Evolutionary conservation across 2,113 vertebrate genomes (phyloP), one percentile per base, ranked within the genome.

Genomic region (Tichodroma muraria): DNA sequence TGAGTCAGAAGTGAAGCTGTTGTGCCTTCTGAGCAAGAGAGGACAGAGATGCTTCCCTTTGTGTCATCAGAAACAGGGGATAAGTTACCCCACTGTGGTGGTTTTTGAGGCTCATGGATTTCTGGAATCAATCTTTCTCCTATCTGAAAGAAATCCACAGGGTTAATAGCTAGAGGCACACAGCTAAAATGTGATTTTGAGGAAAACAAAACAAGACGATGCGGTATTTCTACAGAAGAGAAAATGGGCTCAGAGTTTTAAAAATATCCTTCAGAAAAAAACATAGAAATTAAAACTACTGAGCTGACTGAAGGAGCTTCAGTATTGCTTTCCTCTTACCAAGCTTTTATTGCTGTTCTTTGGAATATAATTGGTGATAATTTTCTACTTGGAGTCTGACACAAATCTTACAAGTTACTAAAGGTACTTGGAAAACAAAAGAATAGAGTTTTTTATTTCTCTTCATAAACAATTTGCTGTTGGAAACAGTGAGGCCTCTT

Each of bases 261-360:
- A 94, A 81, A 72, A 77, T 53, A 56, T 25, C 37, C n/a, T 40
- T 38, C 3, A 37, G 25, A 73, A 89, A 88, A 64, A 42, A 38
- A 1, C 42, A 45, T 14, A 83, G 44, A 70, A 94, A 64, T 92
- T 88, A 88, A 71, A 85, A 64, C 16, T 88, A 76, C 76, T 37
- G 80, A 59, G 44, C 42, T 95, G n/a, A 60, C 85, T 83, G 52
- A 35, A 57, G 42, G 59, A 88, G n/a, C 40, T 23, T 78, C 31
- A 52, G 40, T 33, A 71, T 56, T 54, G 13, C 49, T 85, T 95
- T 78, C 19, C 40, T 69, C 54, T 80, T 57, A 90, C 28, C 28
- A 85, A 93, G 81, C 6, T 82, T 93, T 91, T 89, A 79, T 80
- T 90, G 68, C 44, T 90, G 22, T 79, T 92, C 90, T 90, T 86